Percentiles rank a stretch among this genome's conserved stretches.
These are phyloP conservation scores for Paratilapia polleni DNA, from an alignment of 2,113 vertebrate species.

Conservation along the genomic window DNA sequence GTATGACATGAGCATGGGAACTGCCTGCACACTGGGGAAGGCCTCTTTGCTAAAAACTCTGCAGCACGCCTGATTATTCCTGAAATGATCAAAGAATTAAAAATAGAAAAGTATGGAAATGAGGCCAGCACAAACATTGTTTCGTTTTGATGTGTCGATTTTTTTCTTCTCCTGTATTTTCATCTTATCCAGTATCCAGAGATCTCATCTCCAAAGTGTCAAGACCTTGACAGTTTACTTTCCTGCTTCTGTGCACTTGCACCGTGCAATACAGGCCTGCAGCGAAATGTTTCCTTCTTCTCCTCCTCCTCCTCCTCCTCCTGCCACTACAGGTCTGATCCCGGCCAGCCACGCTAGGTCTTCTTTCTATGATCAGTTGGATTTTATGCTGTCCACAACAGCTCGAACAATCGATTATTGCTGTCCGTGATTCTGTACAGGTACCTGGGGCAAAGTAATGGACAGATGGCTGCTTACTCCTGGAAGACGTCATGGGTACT, in stretches of 20 bases:
- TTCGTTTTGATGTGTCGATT: constrained; percentile 9
- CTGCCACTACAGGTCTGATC: constrained; percentile 11
- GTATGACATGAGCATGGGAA: not conserved
- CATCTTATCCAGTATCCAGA: constrained; percentile 10
- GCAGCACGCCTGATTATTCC: constrained; percentile 7
- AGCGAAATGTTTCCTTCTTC: constrained; percentile 16
- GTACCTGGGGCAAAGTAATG: constrained; percentile 25
- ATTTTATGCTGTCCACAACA: constrained; percentile 49
- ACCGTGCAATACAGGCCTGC: constrained; percentile 12
- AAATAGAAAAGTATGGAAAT: constrained; percentile 49
- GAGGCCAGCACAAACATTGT: constrained; percentile 25
- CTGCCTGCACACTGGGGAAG: not conserved
- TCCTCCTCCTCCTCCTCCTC: not conserved
- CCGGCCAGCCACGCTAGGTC: not conserved
- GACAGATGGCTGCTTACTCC: constrained; percentile 28
- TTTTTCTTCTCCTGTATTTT: constrained; percentile 28
- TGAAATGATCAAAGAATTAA: constrained; percentile 40
- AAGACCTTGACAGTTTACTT: constrained; percentile 33
- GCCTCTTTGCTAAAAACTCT: not conserved
- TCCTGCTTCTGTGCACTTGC: constrained; percentile 6
- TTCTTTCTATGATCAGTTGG: constrained; percentile 18
- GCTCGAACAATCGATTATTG: constrained; percentile 52
- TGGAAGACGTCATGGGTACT: constrained; percentile 18
- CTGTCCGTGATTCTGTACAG: constrained; percentile 33
- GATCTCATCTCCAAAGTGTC: constrained; percentile 40